Evolutionary conservation across 2,113 vertebrate genomes (phyloP).

Genomic region (Neolamprologus caudopunctatus): DNA sequence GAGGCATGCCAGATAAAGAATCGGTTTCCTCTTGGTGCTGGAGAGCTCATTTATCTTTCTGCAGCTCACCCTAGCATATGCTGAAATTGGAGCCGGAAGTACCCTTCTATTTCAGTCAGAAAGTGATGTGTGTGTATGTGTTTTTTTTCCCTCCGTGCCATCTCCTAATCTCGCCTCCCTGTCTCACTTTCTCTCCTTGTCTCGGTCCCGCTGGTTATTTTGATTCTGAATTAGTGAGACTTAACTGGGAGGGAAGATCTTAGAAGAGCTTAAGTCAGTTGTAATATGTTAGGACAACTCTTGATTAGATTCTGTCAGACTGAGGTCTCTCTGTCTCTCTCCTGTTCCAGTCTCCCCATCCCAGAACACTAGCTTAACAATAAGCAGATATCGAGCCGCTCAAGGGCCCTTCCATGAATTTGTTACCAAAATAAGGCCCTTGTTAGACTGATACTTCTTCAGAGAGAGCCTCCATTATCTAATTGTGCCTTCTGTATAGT

Average conservation of each 20-base stretch:
- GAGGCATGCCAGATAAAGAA: slow-evolving; percentile 74
- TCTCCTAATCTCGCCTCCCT: slow-evolving; percentile 40
- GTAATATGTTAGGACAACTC: slow-evolving; percentile 61
- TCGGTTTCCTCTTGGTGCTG: slow-evolving; percentile 63
- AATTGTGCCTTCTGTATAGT: not conserved
- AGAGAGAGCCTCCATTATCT: not conserved
- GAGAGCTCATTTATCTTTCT: slow-evolving; percentile 74
- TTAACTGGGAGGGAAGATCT: slow-evolving; percentile 49
- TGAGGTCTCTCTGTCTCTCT: slow-evolving; percentile 39
- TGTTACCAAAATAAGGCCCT: slow-evolving; percentile 31
- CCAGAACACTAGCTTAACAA: slow-evolving; percentile 14
- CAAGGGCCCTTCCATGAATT: not conserved
- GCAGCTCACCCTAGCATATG: slow-evolving; percentile 47
- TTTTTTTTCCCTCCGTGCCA: not conserved
- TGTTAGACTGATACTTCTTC: slow-evolving; percentile 1
- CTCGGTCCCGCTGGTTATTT: slow-evolving; percentile 44
- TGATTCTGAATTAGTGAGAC: slow-evolving; percentile 53
- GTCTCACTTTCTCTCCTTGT: slow-evolving; percentile 26
- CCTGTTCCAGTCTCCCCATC: slow-evolving; percentile 11
- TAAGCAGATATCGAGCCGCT: slow-evolving; percentile 22
- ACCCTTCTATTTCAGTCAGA: slow-evolving; percentile 49
- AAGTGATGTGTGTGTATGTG: not conserved
- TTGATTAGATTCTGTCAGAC: slow-evolving; percentile 63
- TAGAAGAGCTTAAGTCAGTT: slow-evolving; percentile 52
- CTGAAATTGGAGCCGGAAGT: slow-evolving; percentile 66